phyloP scores from a whole-genome alignment of 2,113 vertebrate species.

The Callipepla californica region DNA sequence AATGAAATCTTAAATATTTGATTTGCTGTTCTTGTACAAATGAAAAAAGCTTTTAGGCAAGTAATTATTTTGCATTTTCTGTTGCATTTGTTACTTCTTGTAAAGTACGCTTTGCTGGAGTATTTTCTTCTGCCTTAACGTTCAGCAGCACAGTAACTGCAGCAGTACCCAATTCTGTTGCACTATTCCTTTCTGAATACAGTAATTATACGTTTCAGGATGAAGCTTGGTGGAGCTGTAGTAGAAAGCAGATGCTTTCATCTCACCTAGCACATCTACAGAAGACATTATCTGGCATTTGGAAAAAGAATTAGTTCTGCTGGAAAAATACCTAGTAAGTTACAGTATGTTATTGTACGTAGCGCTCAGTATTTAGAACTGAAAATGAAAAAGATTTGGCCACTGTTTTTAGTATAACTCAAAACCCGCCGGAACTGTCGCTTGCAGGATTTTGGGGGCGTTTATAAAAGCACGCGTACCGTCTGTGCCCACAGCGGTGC shows the following conservation, averaged over 20 bases:
- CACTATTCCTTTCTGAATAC: background rate
- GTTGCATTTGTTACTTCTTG: background rate
- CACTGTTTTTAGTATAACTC: background rate
- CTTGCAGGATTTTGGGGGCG: background rate
- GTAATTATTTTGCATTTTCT: background rate
- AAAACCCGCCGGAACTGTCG: background rate
- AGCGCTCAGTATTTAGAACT: background rate
- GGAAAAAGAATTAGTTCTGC: background rate
- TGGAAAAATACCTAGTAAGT: background rate
- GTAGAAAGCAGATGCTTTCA: background rate
- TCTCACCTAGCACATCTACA: background rate
- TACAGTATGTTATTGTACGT: background rate
- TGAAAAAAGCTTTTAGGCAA: background rate
- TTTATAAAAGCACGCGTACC: background rate
- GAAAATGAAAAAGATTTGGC: background rate
- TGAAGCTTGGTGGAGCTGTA: background rate
- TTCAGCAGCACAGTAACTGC: background rate
- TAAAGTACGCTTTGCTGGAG: background rate
- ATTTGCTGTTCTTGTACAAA: background rate
- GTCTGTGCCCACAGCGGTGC: background rate
- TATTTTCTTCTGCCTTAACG: background rate
- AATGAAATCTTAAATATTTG: background rate
- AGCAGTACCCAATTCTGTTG: background rate
- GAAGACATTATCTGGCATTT: background rate
- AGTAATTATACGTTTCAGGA: background rate